phyloP scores from a whole-genome alignment of 1,140 invertebrate genomes.

The Notospermus geniculatus region DNA sequence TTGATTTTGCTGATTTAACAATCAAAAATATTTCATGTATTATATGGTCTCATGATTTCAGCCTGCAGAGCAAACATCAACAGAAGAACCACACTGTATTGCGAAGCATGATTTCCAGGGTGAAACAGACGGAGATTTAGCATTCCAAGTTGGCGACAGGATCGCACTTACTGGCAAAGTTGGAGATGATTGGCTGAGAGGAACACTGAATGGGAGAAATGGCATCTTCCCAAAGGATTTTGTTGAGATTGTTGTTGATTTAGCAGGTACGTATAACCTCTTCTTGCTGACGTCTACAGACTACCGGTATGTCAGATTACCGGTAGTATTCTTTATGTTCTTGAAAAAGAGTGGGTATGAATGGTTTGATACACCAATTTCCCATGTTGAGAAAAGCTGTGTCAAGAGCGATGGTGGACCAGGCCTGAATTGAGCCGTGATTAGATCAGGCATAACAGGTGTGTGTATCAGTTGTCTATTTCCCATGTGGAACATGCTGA shows the following conservation, averaged over 20 bases:
- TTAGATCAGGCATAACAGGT: too few relatives aligned
- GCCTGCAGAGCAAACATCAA: not conserved
- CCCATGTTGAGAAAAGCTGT: not conserved
- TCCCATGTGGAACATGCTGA: too few relatives aligned
- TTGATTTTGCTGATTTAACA: too few relatives aligned
- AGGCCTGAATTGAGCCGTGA: too few relatives aligned
- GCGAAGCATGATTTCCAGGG: conserved; percentile 66
- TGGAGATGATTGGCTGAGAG: conserved; percentile 79
- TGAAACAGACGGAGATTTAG: conserved; percentile 61
- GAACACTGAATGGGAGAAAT: conserved; percentile 65
- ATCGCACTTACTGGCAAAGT: conserved; percentile 71
- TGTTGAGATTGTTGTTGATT: conserved; percentile 60
- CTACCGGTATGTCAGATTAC: not conserved
- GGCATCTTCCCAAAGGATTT: conserved; percentile 82
- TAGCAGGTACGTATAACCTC: conserved; percentile 20
- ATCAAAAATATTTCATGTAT: too few relatives aligned
- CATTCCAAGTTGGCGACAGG: conserved; percentile 66
- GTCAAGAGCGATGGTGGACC: too few relatives aligned
- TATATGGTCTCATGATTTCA: not conserved
- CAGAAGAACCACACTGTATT: conserved; percentile 50
- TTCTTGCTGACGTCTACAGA: conserved; percentile 6
- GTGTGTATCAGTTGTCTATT: too few relatives aligned
- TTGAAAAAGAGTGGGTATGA: not conserved
- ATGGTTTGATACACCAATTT: not conserved
- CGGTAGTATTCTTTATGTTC: not conserved